These are phyloP conservation scores for Numida meleagris DNA, from an alignment of 2,113 vertebrate species.

Conservation along the genomic window DNA sequence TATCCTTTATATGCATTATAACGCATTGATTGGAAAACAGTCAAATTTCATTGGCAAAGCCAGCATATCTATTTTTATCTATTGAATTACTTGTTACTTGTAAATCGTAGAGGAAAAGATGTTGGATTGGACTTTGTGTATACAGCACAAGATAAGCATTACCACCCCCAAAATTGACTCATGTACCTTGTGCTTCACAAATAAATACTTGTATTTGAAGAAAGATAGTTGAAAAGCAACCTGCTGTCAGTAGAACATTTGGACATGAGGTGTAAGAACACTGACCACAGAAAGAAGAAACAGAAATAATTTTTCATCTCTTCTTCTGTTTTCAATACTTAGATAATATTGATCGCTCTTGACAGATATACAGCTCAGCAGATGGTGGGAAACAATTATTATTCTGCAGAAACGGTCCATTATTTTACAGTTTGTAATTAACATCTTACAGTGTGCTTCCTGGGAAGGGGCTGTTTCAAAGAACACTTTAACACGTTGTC, in stretches of 20 bases:
- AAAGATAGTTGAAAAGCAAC: neutral
- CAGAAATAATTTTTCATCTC: neutral
- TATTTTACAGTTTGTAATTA: neutral
- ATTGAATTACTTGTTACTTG: neutral
- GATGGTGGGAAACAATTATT: neutral
- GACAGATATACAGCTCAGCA: neutral
- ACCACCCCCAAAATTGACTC: neutral
- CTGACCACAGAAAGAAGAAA: neutral
- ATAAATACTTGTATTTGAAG: neutral
- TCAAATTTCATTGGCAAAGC: slow-evolving; percentile 18
- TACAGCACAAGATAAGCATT: neutral
- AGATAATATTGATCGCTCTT: neutral
- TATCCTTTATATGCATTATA: neutral
- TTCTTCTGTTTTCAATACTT: neutral
- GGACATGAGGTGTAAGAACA: neutral
- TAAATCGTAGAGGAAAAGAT: neutral
- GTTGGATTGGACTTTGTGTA: neutral
- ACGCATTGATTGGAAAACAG: neutral
- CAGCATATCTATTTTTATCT: slow-evolving; percentile 4
- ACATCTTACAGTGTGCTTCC: neutral
- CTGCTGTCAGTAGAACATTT: neutral
- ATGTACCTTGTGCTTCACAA: neutral
- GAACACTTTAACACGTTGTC: neutral
- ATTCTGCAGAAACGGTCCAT: neutral
- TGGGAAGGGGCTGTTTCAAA: neutral